Percentiles rank a stretch among this genome's conserved stretches.
These are phyloP conservation scores for Columba livia DNA, from an alignment of 2,113 vertebrate species.

Conservation along the genomic window DNA sequence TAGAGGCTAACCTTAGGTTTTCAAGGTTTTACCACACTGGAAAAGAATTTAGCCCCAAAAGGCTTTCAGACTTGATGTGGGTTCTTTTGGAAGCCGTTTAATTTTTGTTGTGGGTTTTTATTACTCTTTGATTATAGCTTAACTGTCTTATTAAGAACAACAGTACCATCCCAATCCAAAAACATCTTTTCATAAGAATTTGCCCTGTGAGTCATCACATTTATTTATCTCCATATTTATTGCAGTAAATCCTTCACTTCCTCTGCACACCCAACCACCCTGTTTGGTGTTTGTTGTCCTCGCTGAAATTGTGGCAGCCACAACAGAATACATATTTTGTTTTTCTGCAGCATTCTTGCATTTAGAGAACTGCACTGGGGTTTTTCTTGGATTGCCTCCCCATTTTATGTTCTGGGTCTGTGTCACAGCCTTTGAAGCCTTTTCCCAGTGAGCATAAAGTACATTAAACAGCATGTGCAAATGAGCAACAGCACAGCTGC, in stretches of 20 bases:
- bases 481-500: conserved; percentile 16
- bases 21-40: neutral
- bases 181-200: neutral
- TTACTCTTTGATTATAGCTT: conserved; percentile 1
- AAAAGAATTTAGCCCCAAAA: neutral
- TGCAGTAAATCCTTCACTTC: conserved; percentile 27
- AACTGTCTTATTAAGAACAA: neutral
- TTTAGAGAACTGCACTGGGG: neutral
- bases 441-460: neutral
- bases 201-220: neutral
- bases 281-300: neutral
- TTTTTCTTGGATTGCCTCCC: neutral
- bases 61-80: neutral
- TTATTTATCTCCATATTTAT: conserved; percentile 15
- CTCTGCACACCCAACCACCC: neutral
- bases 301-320: neutral
- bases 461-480: neutral
- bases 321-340: neutral
- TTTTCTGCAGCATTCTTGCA: neutral
- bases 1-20: neutral
- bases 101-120: neutral
- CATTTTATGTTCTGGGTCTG: neutral
- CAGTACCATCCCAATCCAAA: neutral
- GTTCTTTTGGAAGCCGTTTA: neutral
- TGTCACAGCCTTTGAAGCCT: neutral